phyloP scores from a whole-genome alignment of 2,888 invertebrate species.

The Andrena bucephala region DNA sequence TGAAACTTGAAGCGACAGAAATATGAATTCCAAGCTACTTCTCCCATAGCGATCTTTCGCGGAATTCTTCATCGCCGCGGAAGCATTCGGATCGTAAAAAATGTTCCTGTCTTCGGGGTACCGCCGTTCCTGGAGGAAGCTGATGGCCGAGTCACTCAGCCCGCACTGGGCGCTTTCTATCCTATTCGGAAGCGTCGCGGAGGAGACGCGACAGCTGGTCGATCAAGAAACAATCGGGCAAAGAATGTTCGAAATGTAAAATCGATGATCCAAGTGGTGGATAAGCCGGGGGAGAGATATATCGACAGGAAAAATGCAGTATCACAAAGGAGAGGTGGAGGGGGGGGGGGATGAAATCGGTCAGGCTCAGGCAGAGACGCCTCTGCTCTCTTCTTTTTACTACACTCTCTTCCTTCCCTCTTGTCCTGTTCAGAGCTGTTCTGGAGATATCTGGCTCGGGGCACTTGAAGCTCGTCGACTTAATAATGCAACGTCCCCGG shows the following conservation, averaged over 20 bases:
- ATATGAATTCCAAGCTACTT: neutral
- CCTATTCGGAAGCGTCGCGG: neutral
- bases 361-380: slow-evolving; percentile 17
- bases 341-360: neutral
- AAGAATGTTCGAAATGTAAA: slow-evolving; percentile 34
- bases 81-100: neutral
- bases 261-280: slow-evolving; percentile 33
- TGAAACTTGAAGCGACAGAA: neutral
- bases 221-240: slow-evolving; percentile 1
- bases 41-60: neutral
- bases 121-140: neutral
- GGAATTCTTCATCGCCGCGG: neutral
- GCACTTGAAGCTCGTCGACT: slow-evolving; percentile 61
- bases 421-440: slow-evolving; percentile 30
- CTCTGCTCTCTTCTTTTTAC: neutral
- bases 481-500: slow-evolving; percentile 70
- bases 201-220: slow-evolving; percentile 11
- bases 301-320: slow-evolving; percentile 14
- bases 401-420: neutral
- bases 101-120: neutral
- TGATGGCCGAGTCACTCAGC: neutral
- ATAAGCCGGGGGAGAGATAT: slow-evolving; percentile 15
- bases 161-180: neutral
- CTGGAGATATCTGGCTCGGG: slow-evolving; percentile 39
- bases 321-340: slow-evolving; percentile 1